Percentiles rank a stretch among this genome's conserved stretches.
Conservation (phyloP, 2,888 invertebrate genomes). For the Priocnemis perturbator region DNA sequence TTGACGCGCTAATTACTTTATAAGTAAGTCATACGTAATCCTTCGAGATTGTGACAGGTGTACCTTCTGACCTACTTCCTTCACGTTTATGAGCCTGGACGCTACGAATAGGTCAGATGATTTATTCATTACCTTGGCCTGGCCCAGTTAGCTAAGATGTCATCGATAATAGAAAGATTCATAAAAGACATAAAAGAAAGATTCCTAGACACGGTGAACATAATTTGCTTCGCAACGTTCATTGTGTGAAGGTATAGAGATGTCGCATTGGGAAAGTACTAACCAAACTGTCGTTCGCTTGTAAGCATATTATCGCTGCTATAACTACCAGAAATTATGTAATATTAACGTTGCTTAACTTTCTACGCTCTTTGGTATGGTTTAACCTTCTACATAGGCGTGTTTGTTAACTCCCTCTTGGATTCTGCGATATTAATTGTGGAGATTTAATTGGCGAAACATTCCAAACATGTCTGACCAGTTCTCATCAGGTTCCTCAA, state of each 20-base stretch:
- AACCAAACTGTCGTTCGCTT: too few species aligned
- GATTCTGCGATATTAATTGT: too few species aligned
- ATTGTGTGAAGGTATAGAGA: not conserved
- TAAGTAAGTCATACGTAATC: too few species aligned
- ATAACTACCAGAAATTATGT: not conserved
- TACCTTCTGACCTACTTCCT: slow-evolving; percentile 27
- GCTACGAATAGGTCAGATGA: slow-evolving; percentile 18
- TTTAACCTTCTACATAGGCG: not conserved
- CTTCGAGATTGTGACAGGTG: too few species aligned
- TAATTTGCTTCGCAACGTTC: not conserved
- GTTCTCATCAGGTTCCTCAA: not conserved
- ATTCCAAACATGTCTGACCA: too few species aligned
- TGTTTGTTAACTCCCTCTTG: too few species aligned
- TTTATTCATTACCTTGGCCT: slow-evolving; percentile 48
- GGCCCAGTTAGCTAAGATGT: slow-evolving; percentile 32
- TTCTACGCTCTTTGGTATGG: not conserved
- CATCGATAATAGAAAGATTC: slow-evolving; percentile 5
- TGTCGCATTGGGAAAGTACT: too few species aligned
- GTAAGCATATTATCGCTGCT: too few species aligned
- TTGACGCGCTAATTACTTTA: too few species aligned
- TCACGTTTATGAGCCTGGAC: slow-evolving; percentile 9
- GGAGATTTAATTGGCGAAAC: too few species aligned
- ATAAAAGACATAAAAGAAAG: slow-evolving; percentile 20
- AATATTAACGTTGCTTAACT: not conserved
- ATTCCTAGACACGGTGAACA: slow-evolving; percentile 5